These are phyloP conservation scores for Pica pica DNA, from an alignment of 2,113 vertebrate genomes.

Conservation along the genomic window DNA sequence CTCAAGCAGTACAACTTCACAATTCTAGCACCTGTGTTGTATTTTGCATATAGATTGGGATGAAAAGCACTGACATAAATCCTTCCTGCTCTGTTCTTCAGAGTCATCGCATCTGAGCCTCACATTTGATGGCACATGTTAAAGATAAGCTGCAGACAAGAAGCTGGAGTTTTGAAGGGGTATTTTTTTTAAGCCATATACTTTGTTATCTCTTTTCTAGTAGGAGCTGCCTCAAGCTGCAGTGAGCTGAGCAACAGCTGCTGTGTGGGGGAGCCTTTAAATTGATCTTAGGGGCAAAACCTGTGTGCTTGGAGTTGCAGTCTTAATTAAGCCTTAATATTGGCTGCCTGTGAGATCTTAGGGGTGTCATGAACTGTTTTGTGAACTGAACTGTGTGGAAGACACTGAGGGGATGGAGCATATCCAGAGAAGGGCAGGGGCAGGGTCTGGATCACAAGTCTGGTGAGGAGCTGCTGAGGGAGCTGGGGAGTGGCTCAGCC, in stretches of 20 bases:
- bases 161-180: neutral
- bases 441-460: neutral
- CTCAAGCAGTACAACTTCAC: neutral
- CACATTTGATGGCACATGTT: fast-evolving
- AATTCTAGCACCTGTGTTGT: neutral
- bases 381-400: neutral
- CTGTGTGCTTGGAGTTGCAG: neutral
- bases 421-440: neutral
- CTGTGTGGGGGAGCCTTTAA: neutral
- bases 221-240: neutral
- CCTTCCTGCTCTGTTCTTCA: neutral
- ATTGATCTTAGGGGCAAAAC: neutral
- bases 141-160: neutral
- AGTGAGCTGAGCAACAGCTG: neutral
- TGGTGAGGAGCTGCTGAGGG: neutral
- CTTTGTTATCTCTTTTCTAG: neutral
- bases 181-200: fast-evolving
- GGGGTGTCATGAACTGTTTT: no score
- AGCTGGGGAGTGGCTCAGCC: neutral
- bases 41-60: neutral
- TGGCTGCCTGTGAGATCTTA: neutral
- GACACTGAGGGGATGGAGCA: neutral
- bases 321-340: neutral
- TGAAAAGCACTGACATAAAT: neutral
- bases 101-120: fast-evolving